Evolutionary conservation across 2,113 vertebrate species (phyloP).

Genomic region (Rhagologus leucostigma): DNA sequence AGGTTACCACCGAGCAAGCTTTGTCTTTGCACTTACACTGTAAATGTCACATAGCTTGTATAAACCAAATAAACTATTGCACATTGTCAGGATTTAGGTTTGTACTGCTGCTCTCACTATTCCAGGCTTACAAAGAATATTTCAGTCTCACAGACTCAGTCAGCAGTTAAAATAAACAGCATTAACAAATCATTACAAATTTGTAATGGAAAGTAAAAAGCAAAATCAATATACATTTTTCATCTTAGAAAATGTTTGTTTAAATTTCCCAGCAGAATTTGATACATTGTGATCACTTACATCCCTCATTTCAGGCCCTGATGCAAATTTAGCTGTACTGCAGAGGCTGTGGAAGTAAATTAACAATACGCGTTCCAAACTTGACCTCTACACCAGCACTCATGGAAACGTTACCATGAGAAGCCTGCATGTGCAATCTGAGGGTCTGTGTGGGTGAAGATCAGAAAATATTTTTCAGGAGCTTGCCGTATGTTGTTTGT

Average conservation of each 20-base stretch:
- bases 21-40: background rate
- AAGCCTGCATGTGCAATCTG: background rate
- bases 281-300: background rate
- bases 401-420: background rate
- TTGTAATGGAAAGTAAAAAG: conserved; percentile 5
- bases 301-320: background rate
- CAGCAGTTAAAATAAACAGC: conserved; percentile 18
- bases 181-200: background rate
- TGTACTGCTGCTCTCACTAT: background rate
- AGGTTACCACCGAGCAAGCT: background rate
- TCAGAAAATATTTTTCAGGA: background rate
- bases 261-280: background rate
- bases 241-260: background rate
- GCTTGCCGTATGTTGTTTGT: background rate
- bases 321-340: background rate
- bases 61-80: background rate
- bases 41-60: background rate
- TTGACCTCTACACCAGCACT: background rate
- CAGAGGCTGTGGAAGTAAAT: background rate
- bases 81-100: background rate
- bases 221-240: background rate
- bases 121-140: background rate
- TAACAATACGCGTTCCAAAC: background rate
- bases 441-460: background rate
- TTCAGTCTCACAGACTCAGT: background rate